A percentile compares a stretch with the other conserved stretches of the same genome.
phyloP scores from a whole-genome alignment of 2,888 invertebrate genomes.

The Ferrisia virgata region DNA sequence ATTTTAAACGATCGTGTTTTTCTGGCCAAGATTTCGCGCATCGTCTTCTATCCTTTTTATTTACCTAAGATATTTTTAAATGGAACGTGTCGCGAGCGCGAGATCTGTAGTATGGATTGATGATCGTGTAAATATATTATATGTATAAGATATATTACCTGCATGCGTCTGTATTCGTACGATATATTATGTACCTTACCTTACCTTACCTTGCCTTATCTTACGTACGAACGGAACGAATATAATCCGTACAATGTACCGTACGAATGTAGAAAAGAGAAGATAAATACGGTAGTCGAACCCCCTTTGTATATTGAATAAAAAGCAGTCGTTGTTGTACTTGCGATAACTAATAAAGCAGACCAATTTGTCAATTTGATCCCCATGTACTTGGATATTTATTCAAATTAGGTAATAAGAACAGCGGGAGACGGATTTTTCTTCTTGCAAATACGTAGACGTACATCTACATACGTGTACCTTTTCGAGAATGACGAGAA shows the following conservation, averaged over 20 bases:
- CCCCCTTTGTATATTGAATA: not conserved
- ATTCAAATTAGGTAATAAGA: conserved; percentile 43
- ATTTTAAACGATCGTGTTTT: conserved; percentile 25
- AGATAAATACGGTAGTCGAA: conserved; percentile 15
- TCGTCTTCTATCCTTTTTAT: too few relatives aligned
- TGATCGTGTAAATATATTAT: not conserved
- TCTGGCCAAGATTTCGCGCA: not conserved
- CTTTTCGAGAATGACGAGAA: not conserved
- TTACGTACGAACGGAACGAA: too few relatives aligned
- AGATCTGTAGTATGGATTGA: not conserved
- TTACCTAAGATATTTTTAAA: not conserved
- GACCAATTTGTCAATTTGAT: conserved; percentile 44
- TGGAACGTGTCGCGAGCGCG: not conserved
- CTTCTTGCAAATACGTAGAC: not conserved
- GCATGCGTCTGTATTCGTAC: not conserved
- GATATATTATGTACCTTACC: too few relatives aligned
- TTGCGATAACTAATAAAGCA: conserved; percentile 37
- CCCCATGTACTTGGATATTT: conserved; percentile 39
- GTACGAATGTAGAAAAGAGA: not conserved
- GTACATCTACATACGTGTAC: not conserved
- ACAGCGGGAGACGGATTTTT: conserved; percentile 32
- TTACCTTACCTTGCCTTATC: too few relatives aligned
- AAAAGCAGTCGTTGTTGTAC: not conserved
- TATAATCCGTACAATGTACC: not conserved
- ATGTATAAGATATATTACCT: not conserved